phyloP scores from a whole-genome alignment of 2,797 vertebrate genomes.

The Xerus rutilus region DNA sequence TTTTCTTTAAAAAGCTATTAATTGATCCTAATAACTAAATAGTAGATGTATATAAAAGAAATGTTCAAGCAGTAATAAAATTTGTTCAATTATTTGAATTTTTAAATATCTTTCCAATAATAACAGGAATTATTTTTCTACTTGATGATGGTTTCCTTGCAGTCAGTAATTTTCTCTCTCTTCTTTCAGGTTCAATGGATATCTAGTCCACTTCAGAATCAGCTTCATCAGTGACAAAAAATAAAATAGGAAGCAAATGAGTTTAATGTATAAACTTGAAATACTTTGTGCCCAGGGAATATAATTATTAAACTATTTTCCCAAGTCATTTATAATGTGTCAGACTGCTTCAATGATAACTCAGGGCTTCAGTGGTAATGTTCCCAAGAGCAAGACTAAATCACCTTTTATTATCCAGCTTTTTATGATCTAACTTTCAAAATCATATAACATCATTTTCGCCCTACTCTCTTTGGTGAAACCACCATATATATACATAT shows the following conservation, averaged over 20 bases:
- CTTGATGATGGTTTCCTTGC: background rate
- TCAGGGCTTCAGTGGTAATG: background rate
- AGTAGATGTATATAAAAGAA: background rate
- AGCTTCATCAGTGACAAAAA: background rate
- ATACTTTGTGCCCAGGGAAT: background rate
- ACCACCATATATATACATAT: background rate
- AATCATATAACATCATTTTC: background rate
- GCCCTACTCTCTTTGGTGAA: background rate
- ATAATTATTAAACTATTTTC: background rate
- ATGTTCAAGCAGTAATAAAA: background rate
- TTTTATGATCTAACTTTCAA: background rate
- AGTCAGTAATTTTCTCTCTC: background rate
- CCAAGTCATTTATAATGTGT: background rate
- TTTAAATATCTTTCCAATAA: background rate
- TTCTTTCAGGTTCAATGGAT: background rate
- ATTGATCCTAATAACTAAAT: background rate
- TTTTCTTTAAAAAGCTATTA: slow-evolving; percentile 4
- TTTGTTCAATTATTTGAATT: background rate
- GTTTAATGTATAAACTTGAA: background rate
- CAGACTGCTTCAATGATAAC: background rate
- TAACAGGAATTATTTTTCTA: background rate
- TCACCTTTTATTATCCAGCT: background rate
- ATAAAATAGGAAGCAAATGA: background rate
- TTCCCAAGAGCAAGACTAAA: background rate
- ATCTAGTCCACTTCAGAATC: background rate